Conservation (phyloP, 2,888 invertebrate genomes). For the Drosophila anomalipes region DNA sequence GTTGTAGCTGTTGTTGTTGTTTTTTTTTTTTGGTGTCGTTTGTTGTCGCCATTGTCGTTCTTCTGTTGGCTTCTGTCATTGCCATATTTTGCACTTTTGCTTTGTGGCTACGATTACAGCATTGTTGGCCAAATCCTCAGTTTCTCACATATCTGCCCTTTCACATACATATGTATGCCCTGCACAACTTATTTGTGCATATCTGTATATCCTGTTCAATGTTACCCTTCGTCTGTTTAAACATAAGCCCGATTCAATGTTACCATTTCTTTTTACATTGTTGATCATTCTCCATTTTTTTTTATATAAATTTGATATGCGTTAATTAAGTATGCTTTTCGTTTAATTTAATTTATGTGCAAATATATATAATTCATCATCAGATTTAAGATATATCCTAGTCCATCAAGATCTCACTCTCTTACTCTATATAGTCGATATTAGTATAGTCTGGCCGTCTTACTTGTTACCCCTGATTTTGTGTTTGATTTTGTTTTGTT, state of each 20-base stretch:
- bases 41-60: constrained; percentile 18
- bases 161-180: background rate
- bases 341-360: background rate
- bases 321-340: background rate
- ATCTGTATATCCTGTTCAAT: background rate
- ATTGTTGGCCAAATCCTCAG: constrained; percentile 32
- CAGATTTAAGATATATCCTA: background rate
- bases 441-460: constrained; percentile 10
- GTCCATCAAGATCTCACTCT: background rate
- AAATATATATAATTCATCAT: background rate
- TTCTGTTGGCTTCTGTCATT: constrained; percentile 52
- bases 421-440: background rate
- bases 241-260: background rate
- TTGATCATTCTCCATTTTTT: background rate
- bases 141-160: background rate
- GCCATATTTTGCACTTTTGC: constrained; percentile 68
- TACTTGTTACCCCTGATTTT: constrained; percentile 48
- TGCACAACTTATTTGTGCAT: background rate
- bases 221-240: background rate
- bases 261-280: background rate
- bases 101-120: constrained; percentile 35
- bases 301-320: background rate
- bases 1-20: constrained; percentile 11
- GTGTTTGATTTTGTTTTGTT: constrained; percentile 28
- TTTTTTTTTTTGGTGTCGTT: constrained; percentile 3